These are phyloP conservation scores for Oryzaephilus surinamensis DNA, from an alignment of 1,140 invertebrate genomes.

Conservation along the genomic window DNA sequence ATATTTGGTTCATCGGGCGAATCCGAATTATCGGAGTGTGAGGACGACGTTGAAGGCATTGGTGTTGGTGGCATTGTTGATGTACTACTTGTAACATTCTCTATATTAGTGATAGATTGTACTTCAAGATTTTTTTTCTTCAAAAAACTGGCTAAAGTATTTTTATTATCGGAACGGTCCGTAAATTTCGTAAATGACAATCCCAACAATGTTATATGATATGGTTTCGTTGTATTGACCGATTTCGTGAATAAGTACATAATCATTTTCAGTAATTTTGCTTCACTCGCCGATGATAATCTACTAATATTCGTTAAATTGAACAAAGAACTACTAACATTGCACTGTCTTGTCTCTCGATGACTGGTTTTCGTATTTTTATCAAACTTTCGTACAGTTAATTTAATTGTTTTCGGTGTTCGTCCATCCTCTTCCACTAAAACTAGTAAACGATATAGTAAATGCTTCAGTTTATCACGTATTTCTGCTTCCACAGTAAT, in stretches of 20 bases:
- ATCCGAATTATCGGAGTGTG: conserved; percentile 39
- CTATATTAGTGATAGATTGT: conserved; percentile 54
- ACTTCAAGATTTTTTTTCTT: conserved; percentile 58
- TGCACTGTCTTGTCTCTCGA: conserved; percentile 60
- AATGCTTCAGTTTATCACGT: conserved; percentile 50
- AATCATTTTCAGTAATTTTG: conserved; percentile 55
- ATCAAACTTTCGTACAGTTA: conserved; percentile 60
- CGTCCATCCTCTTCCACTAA: conserved; percentile 64
- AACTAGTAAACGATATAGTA: conserved; percentile 56
- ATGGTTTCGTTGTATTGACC: conserved; percentile 58
- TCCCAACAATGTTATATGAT: conserved; percentile 65
- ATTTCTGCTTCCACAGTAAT: conserved; percentile 60
- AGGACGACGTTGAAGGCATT: conserved; percentile 40
- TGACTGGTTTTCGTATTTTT: conserved; percentile 46
- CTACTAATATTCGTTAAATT: conserved; percentile 41
- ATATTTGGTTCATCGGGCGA: conserved; percentile 62
- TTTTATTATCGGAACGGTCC: conserved; percentile 49
- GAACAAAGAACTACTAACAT: conserved; percentile 53
- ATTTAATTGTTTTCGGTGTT: conserved; percentile 57
- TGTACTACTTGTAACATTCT: conserved; percentile 31
- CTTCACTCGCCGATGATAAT: too few species aligned
- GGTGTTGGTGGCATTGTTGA: not conserved
- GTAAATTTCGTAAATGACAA: conserved; percentile 69
- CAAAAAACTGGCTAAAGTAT: conserved; percentile 62
- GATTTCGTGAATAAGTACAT: conserved; percentile 66